Conservation (phyloP, 2,797 vertebrate genomes). For the Leuciscus waleckii region DNA sequence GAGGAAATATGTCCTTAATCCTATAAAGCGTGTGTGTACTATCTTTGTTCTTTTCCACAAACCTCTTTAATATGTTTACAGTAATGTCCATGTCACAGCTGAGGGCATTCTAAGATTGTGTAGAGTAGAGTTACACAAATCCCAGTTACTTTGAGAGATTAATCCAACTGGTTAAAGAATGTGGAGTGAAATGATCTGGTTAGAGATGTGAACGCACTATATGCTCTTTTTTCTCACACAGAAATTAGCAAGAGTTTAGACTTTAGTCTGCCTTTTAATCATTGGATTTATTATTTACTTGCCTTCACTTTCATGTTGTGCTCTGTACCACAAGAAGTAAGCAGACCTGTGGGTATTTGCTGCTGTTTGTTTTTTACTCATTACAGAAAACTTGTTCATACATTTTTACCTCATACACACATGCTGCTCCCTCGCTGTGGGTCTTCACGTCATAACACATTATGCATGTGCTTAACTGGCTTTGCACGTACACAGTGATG, state of each 20-base stretch:
- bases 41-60: background rate
- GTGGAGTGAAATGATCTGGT: background rate
- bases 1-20: background rate
- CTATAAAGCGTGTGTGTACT: constrained; percentile 15
- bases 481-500: constrained; percentile 10
- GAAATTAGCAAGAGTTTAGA: background rate
- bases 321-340: background rate
- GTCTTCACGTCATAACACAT: constrained; percentile 2
- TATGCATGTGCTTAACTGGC: background rate
- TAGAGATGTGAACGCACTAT: background rate
- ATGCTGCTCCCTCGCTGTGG: constrained; percentile 1
- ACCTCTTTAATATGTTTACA: constrained; percentile 6
- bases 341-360: background rate
- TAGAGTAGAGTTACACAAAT: background rate
- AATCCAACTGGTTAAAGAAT: background rate
- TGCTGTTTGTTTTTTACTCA: background rate
- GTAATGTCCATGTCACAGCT: background rate
- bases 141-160: background rate
- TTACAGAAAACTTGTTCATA: background rate
- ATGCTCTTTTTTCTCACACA: background rate
- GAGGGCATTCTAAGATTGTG: background rate
- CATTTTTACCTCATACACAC: constrained; percentile 12
- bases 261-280: background rate
- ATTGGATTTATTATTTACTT: background rate
- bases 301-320: background rate